Percentiles rank a stretch among this genome's conserved stretches.
Conservation (phyloP, 1,140 invertebrate species). For the Sweltsa coloradensis region DNA sequence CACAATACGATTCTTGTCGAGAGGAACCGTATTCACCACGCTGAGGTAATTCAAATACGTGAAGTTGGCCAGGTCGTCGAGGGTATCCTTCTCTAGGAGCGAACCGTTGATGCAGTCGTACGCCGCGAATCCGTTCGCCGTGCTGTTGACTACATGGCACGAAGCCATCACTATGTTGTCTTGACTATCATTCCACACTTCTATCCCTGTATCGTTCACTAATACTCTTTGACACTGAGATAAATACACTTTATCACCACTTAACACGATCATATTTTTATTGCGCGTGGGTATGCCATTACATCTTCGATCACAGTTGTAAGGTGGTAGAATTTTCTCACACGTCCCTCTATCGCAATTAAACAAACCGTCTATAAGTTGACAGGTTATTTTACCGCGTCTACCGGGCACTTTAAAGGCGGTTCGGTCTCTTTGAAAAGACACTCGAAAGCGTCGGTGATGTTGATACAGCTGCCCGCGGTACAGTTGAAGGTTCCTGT, state of each 20-base stretch:
- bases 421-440: conserved; percentile 69
- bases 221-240: conserved; percentile 65
- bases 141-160: conserved; percentile 65
- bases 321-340: conserved; percentile 64
- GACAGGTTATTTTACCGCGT: conserved; percentile 75
- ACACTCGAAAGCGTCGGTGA: conserved; percentile 78
- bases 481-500: conserved; percentile 81
- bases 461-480: conserved; percentile 67
- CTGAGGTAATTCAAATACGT: conserved; percentile 69
- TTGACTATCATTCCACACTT: conserved; percentile 66
- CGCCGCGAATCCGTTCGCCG: conserved; percentile 45
- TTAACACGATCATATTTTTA: conserved; percentile 73
- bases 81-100: conserved; percentile 54
- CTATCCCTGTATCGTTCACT: conserved; percentile 38
- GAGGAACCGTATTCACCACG: conserved; percentile 49
- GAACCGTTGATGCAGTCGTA: conserved; percentile 81
- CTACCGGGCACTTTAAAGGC: conserved; percentile 66
- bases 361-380: conserved; percentile 69
- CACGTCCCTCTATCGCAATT: conserved; percentile 71
- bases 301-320: conserved; percentile 77
- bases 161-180: conserved; percentile 65
- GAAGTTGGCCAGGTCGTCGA: conserved; percentile 61
- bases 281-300: conserved; percentile 79
- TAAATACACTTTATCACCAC: conserved; percentile 73
- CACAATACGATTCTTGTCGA: conserved; percentile 43